Base-by-base conservation (phyloP, 2,888 invertebrate genomes). In the Orthosia gracilis region DNA sequence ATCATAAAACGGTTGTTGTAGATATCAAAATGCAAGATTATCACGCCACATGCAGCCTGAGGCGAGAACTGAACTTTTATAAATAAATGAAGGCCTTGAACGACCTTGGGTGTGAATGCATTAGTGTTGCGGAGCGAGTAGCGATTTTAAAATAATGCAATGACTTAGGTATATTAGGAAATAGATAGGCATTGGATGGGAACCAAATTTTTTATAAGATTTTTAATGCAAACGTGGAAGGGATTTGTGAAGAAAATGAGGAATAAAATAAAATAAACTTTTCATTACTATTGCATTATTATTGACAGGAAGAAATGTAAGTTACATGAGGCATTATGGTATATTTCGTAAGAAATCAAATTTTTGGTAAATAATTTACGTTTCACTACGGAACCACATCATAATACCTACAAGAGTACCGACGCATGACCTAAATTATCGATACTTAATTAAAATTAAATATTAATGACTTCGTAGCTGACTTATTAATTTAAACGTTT, bases 21-120 rank as follows among this genome's bases (percentile, higher is more conserved):
- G 69, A 74, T 85, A 83, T 76, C 70, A 78, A 83, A 80, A 84
- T 85, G 79, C 69, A 73, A 67, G 82, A 78, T 76, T 78, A 87
- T 84, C 88, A 89, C 86, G 87, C 85, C 81, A 89, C 79, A 76
- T 64, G 74, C 57, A 64, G 90, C 92, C 89, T 47, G 72, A 75
- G 88, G 93, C 89, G 70, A 70, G 73, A 80, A 72, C 66, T 84
- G 84, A 91, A 88, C 82, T 89, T 86, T 87, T 88, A 83, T 82
- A 82, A 88, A 89, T 86, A 85, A 62, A 82, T 73, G 57, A 79
- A 85, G 85, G 86, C 87, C 90, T 91, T 88, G 87, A 76, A 83
- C 87, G 91, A 85, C 89, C 88, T 90, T 87, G 81, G 55, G 52
- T 78, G 26, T 45, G 69, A 47, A 62, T 73, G 69, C 75, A 75